A percentile compares a stretch with the other conserved stretches of the same genome.
phyloP scores from a whole-genome alignment of 2,113 vertebrate species.

The Paratilapia polleni region DNA sequence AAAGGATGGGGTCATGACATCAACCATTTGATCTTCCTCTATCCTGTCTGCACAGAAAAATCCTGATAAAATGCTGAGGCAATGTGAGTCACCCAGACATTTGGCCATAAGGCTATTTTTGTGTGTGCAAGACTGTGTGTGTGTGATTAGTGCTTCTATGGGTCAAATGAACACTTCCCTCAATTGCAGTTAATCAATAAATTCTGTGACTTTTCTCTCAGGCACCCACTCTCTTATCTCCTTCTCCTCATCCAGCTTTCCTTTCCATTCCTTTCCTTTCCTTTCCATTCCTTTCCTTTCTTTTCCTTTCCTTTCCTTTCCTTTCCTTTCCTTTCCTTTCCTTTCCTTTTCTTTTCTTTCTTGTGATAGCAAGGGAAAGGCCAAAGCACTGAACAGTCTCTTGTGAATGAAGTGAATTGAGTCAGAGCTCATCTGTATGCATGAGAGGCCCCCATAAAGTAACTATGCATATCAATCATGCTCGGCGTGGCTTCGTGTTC shows the following conservation, averaged over 20 bases:
- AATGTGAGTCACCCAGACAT: constrained; percentile 26
- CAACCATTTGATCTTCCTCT: constrained; percentile 60
- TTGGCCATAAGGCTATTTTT: constrained; percentile 10
- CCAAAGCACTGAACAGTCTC: constrained; percentile 51
- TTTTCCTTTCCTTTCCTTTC: no score
- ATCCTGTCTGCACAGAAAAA: constrained; percentile 48
- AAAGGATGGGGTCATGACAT: constrained; percentile 66
- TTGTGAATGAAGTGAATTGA: constrained; percentile 73
- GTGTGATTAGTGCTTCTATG: constrained; percentile 43
- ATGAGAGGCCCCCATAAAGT: constrained; percentile 64
- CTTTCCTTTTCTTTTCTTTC: background rate
- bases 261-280: background rate
- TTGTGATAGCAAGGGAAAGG: constrained; percentile 30
- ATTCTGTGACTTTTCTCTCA: constrained; percentile 40
- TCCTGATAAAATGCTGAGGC: constrained; percentile 59
- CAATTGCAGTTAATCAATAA: constrained; percentile 55
- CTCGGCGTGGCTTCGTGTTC: constrained; percentile 39
- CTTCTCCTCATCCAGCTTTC: background rate
- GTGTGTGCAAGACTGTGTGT: constrained; percentile 13
- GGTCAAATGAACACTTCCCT: constrained; percentile 54
- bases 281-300: background rate
- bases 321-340: background rate
- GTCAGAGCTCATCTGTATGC: constrained; percentile 72
- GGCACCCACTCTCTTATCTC: background rate
- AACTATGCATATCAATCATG: constrained; percentile 73